Percentiles rank a stretch among this genome's conserved stretches.
phyloP scores from a whole-genome alignment of 2,113 vertebrate species.

The Varanus salvator region DNA sequence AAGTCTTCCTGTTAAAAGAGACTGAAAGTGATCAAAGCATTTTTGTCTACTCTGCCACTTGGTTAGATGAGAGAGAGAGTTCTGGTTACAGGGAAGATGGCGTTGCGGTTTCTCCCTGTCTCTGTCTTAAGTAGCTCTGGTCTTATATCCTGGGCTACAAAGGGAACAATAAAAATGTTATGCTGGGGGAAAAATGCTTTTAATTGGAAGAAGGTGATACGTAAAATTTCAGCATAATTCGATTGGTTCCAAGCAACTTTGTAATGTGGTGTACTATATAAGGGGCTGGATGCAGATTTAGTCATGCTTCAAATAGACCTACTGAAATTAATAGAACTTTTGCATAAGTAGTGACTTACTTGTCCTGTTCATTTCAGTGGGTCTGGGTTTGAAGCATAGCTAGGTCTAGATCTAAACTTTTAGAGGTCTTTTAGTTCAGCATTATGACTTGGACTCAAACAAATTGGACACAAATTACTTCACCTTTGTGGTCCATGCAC shows the following conservation, averaged over 20 bases:
- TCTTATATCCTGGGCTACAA: conserved; percentile 3
- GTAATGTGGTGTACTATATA: background rate
- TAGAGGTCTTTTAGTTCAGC: background rate
- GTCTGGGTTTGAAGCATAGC: too few species aligned
- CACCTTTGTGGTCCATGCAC: too few species aligned
- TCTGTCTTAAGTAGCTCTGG: conserved; percentile 41
- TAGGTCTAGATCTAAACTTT: too few species aligned
- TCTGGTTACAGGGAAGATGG: conserved; percentile 54
- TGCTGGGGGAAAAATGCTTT: conserved; percentile 30
- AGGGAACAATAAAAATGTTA: conserved; percentile 33
- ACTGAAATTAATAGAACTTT: too few species aligned
- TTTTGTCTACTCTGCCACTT: conserved; percentile 65
- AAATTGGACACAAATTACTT: background rate
- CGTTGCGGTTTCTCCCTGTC: conserved; percentile 58
- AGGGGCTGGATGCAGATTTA: background rate
- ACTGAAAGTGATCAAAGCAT: conserved; percentile 70
- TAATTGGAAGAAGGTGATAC: conserved; percentile 14
- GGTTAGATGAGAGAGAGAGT: conserved; percentile 56
- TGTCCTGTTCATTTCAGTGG: too few species aligned
- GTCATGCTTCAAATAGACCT: too few species aligned
- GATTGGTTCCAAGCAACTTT: background rate
- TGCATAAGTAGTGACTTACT: too few species aligned
- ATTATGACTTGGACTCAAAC: background rate
- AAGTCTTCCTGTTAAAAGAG: conserved; percentile 69
- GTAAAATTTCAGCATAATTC: background rate